Evolutionary conservation across 2,113 vertebrate genomes (phyloP), one percentile per base, ranked within the genome.

Genomic region (Pithys albifrons): DNA sequence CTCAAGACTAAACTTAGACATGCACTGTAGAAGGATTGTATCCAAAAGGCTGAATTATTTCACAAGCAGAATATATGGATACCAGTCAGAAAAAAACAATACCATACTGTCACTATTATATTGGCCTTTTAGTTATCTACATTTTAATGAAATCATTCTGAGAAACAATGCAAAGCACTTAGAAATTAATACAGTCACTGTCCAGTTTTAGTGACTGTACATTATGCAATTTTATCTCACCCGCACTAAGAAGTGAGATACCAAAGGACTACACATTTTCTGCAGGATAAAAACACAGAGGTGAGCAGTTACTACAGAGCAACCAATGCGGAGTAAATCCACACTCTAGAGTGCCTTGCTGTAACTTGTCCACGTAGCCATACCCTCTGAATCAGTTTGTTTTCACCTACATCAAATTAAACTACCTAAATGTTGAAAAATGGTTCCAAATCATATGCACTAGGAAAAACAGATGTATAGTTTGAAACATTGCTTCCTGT

Each of bases 361-460:
- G 14, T 35, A 89, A 97, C 95, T 91, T 96, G 94, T 45, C 81
- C 61, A 31, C 14, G 35, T 24, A 95, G 61, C 69, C 86, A 74
- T 84, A 78, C 76, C 52, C 52, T 81, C 39, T 1, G 2, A 33
- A n/a, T 64, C 14, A 61, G 52, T 59, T 66, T 31, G 55, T 91
- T 95, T 91, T 88, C 52, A 64, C n/a, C 46, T 39, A n/a, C 39
- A 72, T 41, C 43, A 77, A 83, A 92, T 75, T 76, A 69, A 69
- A 59, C 31, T 71, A 84, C 22, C 2, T 6, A 91, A 92, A 84
- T 22, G 35, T 35, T 18, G 39, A 66, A 64, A 45, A 46, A 74
- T 7, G 14, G 7, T 81, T 92, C 51, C 72, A 71, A 64, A 72
- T 17, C 2, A 4, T 20, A 25, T 5, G 29, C 59, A 92, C 35